Conservation (phyloP, 2,888 invertebrate species). For the Tipula unca region DNA sequence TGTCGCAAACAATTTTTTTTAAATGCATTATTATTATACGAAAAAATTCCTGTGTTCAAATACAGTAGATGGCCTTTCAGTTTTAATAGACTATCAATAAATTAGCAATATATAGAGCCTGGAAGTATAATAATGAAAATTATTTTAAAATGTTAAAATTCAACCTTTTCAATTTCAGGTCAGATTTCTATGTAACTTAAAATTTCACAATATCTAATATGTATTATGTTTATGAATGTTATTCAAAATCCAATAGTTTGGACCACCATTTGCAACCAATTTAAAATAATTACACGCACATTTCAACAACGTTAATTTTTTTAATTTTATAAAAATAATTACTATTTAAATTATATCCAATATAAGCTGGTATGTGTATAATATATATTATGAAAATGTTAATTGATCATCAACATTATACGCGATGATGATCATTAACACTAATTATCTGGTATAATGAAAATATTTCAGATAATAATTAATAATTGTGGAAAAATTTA, state of each 20-base stretch:
- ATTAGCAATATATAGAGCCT: too few species aligned
- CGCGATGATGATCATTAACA: neutral
- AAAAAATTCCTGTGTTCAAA: too few species aligned
- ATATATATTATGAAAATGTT: neutral
- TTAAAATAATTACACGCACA: neutral
- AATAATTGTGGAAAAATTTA: neutral
- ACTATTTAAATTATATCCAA: neutral
- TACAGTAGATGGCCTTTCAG: too few species aligned
- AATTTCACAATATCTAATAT: too few species aligned
- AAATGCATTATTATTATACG: too few species aligned
- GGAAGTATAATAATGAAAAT: too few species aligned
- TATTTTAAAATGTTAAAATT: too few species aligned
- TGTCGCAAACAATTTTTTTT: too few species aligned
- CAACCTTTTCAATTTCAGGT: too few species aligned
- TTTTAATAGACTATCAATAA: too few species aligned
- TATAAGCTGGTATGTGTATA: neutral
- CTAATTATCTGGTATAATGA: constrained; percentile 8
- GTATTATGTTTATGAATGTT: too few species aligned
- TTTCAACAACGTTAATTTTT: neutral
- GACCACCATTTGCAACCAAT: neutral
- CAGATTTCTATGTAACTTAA: too few species aligned
- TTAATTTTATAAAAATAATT: neutral
- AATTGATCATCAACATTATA: neutral
- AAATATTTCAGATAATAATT: neutral
- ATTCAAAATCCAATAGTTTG: neutral